Evolutionary conservation across 2,888 invertebrate species (phyloP).

Genomic region (Drosophila lacicola): DNA sequence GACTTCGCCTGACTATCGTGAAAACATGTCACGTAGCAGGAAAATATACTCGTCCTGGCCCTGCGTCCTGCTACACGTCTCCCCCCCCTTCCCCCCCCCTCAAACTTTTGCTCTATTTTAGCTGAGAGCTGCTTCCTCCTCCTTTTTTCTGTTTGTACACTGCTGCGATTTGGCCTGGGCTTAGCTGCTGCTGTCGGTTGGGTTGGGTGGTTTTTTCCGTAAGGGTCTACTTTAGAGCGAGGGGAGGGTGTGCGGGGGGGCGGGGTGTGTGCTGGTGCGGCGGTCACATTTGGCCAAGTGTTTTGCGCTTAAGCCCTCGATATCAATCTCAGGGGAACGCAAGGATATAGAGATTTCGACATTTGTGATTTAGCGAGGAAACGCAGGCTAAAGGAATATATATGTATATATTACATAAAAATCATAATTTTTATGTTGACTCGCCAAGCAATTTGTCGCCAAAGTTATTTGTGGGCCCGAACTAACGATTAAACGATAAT

Average conservation of each 20-base stretch:
- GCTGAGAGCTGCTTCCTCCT: constrained; percentile 22
- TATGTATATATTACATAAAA: constrained; percentile 52
- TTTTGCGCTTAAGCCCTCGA: constrained; percentile 85
- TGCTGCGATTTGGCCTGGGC: constrained; percentile 71
- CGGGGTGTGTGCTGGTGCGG: constrained; percentile 63
- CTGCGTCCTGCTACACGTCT: neutral
- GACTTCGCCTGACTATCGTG: constrained; percentile 62
- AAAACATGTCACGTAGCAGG: constrained; percentile 74
- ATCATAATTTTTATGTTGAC: constrained; percentile 73
- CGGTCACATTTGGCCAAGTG: constrained; percentile 86
- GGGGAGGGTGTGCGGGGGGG: constrained; percentile 1
- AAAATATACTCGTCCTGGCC: constrained; percentile 50
- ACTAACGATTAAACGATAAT: constrained; percentile 69
- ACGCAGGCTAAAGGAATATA: constrained; percentile 31
- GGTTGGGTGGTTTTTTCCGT: constrained; percentile 19
- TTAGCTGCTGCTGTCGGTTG: constrained; percentile 49
- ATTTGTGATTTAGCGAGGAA: constrained; percentile 81
- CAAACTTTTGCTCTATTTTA: constrained; percentile 71
- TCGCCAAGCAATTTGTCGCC: constrained; percentile 59
- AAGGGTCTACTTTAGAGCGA: constrained; percentile 34
- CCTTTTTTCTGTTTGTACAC: constrained; percentile 44
- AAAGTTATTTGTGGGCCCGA: constrained; percentile 28
- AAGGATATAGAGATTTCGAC: constrained; percentile 83
- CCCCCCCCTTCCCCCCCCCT: constrained; percentile 8
- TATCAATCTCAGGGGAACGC: constrained; percentile 85